Base-by-base conservation (phyloP, 2,797 vertebrate genomes). In the Smutsia temminckii region DNA sequence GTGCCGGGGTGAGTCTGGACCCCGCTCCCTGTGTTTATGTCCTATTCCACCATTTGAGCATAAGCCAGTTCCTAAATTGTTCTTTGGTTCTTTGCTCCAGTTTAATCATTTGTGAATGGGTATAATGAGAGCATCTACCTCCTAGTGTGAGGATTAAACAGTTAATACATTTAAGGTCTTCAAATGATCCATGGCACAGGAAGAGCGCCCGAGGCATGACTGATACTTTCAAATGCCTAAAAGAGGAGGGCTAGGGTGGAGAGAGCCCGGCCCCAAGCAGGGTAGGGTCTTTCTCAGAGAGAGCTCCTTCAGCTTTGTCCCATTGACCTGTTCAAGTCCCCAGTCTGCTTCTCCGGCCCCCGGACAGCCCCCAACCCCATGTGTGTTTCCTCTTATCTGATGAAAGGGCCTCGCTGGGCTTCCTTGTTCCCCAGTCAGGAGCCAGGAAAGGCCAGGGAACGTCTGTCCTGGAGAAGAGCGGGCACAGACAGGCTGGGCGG, bases 51-150 rank as follows among this genome's bases (percentile, higher is more conserved):
- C 71, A 51, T 37, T n/a, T 53, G 63, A 95, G 37, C 61, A 79
- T 37, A 32, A 69, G 74, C 59, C 53, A 11, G 21, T 57, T 72
- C 59, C 72, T 75, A 18, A 57, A 27, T 25, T 66, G 49, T 69
- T 34, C 69, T 87, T 88, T 89, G 78, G 29, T 93, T 77, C 49
- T 20, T 90, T 27, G n/a, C 49, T 95, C 85, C 66, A 34, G 34
- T 53, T 51, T 14, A 53, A 59, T 42, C 46, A 5, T 66, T 57
- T 42, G 63, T 68, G 42, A 88, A n/a, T 42, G 61, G 27, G 6
- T 57, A 53, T 61, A 29, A 21, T 12, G 32, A 84, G 6, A 83
- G 53, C 8, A 6, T 20, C 55, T 5, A 6, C 13, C 34, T 78
- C 37, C 13, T 2, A 13, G 5, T 17, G n/a, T 59, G 51, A 53